Base-by-base conservation (phyloP, 1,140 invertebrate genomes). In the Scaptodrosophila lebanonensis region DNA sequence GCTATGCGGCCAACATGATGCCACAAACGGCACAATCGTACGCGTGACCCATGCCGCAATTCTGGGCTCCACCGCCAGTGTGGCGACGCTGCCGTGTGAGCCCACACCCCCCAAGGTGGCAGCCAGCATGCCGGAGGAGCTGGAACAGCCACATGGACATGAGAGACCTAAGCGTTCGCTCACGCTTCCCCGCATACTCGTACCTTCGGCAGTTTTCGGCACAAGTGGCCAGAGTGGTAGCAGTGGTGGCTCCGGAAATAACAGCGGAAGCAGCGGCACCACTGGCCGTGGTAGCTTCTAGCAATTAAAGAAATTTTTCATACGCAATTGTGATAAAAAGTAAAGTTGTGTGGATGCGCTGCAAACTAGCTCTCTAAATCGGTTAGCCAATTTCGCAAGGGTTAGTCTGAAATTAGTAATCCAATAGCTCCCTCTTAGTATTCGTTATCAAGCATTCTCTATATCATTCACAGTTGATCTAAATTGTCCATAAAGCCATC, bases 291-390 rank as follows among this genome's bases (percentile, higher is more conserved):
- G 82, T 27, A 63, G 83, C 45, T 84, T 84, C 82, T 84, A 84
- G 83, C 83, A 84, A 77, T 77, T 84, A 84, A 84, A 84, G 75
- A 84, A 84, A 77, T 84, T 84, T 77, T 84, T 84, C 83, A 84
- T 84, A 83, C 83, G 83, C 69, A 84, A 84, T 84, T 84, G 83
- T 84, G 83, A 84, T 84, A 84, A 84, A 84, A 84, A 84, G 60
- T 84, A 66, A 83, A 63, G 25, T 33, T 29, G 29, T 58, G n/a
- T n/a, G n/a, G n/a, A n/a, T n/a, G n/a, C n/a, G n/a, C n/a, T n/a
- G n/a, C n/a, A n/a, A n/a, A n/a, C n/a, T n/a, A n/a, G n/a, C n/a
- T n/a, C n/a, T n/a, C n/a, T n/a, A n/a, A n/a, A n/a, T n/a, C n/a
- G n/a, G n/a, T n/a, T n/a, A n/a, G n/a, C n/a, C n/a, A n/a, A n/a